Evolutionary conservation across 1,140 invertebrate genomes (phyloP).

Genomic region (Brachionus calyciflorus): DNA sequence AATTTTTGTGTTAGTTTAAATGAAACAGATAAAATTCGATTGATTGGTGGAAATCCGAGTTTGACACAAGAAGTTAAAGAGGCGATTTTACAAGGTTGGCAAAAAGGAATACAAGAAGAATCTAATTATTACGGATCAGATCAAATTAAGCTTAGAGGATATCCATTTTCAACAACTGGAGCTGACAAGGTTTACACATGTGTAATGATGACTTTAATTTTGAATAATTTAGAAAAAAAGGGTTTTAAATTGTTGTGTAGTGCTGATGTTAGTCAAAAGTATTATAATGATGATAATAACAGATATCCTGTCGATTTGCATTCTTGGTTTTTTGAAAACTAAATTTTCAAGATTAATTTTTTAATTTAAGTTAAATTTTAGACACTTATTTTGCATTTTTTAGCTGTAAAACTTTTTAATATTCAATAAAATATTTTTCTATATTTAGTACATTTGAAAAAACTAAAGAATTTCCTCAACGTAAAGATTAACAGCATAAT

Average conservation of each 20-base stretch:
- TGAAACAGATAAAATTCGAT: constrained; percentile 10
- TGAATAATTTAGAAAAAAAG: background rate
- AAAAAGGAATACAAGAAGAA: constrained; percentile 3
- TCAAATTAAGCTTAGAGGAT: background rate
- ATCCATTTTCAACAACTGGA: constrained; percentile 23
- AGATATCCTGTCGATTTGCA: background rate
- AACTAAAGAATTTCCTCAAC: too few species aligned
- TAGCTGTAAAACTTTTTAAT: too few species aligned
- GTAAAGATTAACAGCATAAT: too few species aligned
- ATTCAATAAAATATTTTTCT: too few species aligned
- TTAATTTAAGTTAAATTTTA: too few species aligned
- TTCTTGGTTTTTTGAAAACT: constrained; percentile 29
- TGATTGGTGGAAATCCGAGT: background rate
- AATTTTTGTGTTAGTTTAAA: constrained; percentile 29
- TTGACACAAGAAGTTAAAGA: background rate
- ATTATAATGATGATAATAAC: background rate
- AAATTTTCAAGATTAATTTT: background rate
- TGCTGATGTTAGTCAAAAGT: constrained; percentile 34
- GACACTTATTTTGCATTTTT: too few species aligned
- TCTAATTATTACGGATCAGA: constrained; percentile 8
- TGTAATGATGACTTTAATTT: constrained; percentile 18
- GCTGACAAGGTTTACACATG: background rate
- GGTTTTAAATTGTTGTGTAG: constrained; percentile 1
- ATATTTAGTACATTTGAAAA: too few species aligned
- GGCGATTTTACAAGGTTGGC: background rate